Conservation (phyloP, 2,113 vertebrate genomes). For the Onychostoma macrolepis region DNA sequence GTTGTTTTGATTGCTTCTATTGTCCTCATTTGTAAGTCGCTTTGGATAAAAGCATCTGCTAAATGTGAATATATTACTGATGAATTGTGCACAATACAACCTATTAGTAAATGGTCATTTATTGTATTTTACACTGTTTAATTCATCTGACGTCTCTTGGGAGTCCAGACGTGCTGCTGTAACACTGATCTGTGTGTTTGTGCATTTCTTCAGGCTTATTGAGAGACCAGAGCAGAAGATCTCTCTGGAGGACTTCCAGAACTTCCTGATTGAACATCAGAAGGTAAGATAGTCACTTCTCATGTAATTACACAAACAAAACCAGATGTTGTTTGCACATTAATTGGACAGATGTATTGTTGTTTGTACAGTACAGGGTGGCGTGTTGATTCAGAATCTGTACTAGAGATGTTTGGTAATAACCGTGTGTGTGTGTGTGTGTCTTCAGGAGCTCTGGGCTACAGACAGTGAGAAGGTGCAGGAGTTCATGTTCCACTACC, state of each 20-base stretch:
- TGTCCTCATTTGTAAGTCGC: too few relatives aligned
- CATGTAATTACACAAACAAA: background rate
- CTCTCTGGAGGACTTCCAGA: constrained; percentile 87
- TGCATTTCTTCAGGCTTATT: constrained; percentile 72
- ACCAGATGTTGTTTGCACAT: background rate
- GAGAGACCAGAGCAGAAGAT: constrained; percentile 86
- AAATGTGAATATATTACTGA: too few relatives aligned
- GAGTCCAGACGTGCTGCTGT: background rate
- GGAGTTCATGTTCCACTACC: constrained; percentile 93
- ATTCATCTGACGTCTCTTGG: background rate
- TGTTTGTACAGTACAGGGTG: background rate
- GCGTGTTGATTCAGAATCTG: background rate
- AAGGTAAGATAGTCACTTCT: constrained; percentile 74
- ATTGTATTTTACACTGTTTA: background rate
- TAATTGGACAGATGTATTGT: background rate
- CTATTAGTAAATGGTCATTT: background rate
- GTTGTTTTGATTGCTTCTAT: too few relatives aligned
- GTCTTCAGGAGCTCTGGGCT: constrained; percentile 89
- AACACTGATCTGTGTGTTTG: background rate
- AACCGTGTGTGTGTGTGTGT: constrained; percentile 41
- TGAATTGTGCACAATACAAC: background rate
- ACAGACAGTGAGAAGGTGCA: constrained; percentile 85
- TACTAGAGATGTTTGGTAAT: background rate
- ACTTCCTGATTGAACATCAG: constrained; percentile 89
- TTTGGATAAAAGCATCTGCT: too few relatives aligned